Percentiles rank a stretch among this genome's conserved stretches.
These are phyloP conservation scores for Ctenodactylus gundi DNA, from an alignment of 2,113 vertebrate genomes.

Conservation along the genomic window DNA sequence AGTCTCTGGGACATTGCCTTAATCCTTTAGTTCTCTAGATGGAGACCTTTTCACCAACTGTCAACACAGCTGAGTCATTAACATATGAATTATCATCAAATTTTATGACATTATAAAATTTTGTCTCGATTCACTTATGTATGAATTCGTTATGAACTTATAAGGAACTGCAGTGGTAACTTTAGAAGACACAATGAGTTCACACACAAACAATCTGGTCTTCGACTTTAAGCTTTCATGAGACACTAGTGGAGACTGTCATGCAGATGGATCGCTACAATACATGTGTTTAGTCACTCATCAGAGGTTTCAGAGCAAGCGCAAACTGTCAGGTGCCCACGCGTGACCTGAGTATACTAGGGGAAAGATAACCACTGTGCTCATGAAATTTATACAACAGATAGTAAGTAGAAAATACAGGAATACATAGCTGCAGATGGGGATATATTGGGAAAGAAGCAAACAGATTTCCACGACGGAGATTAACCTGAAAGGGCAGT, in stretches of 20 bases:
- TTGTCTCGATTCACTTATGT: background rate
- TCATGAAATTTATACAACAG: background rate
- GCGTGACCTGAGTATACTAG: background rate
- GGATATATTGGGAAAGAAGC: background rate
- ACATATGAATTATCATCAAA: background rate
- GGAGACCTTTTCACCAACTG: background rate
- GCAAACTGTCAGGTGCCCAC: background rate
- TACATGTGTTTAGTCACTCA: background rate
- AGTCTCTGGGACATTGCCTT: background rate
- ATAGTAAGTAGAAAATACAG: background rate
- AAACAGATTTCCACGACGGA: background rate
- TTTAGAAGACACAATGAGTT: background rate
- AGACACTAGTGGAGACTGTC: background rate
- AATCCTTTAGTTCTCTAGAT: background rate
- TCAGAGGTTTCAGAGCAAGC: background rate
- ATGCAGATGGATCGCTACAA: background rate
- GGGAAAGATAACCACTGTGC: background rate
- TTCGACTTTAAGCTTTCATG: background rate
- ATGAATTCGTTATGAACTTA: background rate
- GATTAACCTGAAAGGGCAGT: background rate
- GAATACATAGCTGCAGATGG: background rate
- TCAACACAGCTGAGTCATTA: background rate
- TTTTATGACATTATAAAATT: background rate
- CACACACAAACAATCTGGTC: background rate
- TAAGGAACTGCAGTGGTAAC: background rate